Evolutionary conservation across 2,113 vertebrate genomes (phyloP).

Genomic region (Spea multiplicata): DNA sequence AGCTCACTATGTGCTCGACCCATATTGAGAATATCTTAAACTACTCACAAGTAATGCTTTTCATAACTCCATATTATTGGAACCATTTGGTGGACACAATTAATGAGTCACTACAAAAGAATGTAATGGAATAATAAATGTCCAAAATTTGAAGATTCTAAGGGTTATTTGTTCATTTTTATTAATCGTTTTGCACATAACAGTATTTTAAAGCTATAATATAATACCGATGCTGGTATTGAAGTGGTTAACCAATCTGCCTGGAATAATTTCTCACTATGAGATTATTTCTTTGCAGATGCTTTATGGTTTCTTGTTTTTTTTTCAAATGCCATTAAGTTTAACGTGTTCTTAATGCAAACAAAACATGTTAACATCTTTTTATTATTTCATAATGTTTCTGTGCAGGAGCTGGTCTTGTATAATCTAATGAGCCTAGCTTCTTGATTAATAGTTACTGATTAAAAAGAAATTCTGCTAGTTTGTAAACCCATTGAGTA

Average conservation of each 20-base stretch:
- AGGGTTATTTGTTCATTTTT: too few relatives aligned
- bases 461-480: constrained; percentile 37
- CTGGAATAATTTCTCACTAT: constrained; percentile 1
- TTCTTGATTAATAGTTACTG: constrained; percentile 24
- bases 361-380: constrained; percentile 36
- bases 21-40: too few relatives aligned
- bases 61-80: too few relatives aligned
- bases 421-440: constrained; percentile 26
- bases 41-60: too few relatives aligned
- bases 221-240: neutral
- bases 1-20: too few relatives aligned
- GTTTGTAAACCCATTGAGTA: neutral
- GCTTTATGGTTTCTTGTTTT: constrained; percentile 28
- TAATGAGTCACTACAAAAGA: too few relatives aligned
- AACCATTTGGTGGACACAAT: too few relatives aligned
- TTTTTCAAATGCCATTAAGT: constrained; percentile 32
- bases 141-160: too few relatives aligned
- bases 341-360: constrained; percentile 34
- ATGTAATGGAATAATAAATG: too few relatives aligned
- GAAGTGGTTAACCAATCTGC: constrained; percentile 3
- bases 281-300: constrained; percentile 21
- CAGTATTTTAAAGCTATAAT: too few relatives aligned
- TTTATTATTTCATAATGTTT: constrained; percentile 32
- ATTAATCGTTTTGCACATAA: too few relatives aligned
- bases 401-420: constrained; percentile 22